These are phyloP conservation scores for Tor tambroides DNA, from an alignment of 2,113 vertebrate species.

Conservation along the genomic window DNA sequence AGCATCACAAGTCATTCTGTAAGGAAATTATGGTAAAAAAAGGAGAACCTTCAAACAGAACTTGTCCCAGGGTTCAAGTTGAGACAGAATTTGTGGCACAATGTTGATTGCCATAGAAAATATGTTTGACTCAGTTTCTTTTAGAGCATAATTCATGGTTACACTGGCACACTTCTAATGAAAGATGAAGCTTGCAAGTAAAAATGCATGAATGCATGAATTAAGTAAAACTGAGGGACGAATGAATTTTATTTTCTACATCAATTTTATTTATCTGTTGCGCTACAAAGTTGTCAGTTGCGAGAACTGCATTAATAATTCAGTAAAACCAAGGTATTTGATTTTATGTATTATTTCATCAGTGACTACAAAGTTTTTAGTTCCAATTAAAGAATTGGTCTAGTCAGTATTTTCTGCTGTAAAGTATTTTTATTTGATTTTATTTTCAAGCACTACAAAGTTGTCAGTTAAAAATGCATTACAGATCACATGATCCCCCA, in stretches of 20 bases:
- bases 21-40: neutral
- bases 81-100: neutral
- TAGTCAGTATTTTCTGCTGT: neutral
- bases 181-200: too few relatives aligned
- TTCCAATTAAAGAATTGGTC: too few relatives aligned
- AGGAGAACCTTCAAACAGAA: neutral
- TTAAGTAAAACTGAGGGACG: too few relatives aligned
- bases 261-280: neutral
- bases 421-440: too few relatives aligned
- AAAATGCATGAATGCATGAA: too few relatives aligned
- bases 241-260: neutral
- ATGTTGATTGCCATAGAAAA: neutral
- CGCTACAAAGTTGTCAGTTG: neutral
- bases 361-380: too few relatives aligned
- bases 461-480: too few relatives aligned
- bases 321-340: neutral
- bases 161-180: too few relatives aligned
- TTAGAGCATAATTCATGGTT: neutral
- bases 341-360: too few relatives aligned
- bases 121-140: neutral
- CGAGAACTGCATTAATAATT: neutral
- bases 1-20: constrained; percentile 1
- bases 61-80: neutral
- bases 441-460: neutral
- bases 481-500: neutral